A percentile compares a stretch with the other conserved stretches of the same genome.
These are phyloP conservation scores for Perognathus longimembris DNA, from an alignment of 2,113 vertebrate species.

Conservation along the genomic window DNA sequence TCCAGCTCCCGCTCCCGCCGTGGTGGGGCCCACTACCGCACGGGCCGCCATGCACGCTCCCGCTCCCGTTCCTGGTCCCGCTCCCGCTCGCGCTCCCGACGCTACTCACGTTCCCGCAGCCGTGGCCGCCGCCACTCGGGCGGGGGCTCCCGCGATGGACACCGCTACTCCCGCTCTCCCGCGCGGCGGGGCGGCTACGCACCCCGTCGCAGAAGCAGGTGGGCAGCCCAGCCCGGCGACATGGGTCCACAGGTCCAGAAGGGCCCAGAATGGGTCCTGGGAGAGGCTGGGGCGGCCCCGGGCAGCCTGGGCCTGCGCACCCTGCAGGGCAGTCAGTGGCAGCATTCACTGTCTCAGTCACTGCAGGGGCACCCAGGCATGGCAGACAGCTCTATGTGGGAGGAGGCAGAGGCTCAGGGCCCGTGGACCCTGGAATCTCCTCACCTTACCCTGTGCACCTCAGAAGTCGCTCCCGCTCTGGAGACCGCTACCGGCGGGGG, in stretches of 20 bases:
- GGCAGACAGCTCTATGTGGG: no score
- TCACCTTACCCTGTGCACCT: neutral
- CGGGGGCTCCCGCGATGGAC: conserved; percentile 88
- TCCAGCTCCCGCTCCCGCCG: conserved; percentile 87
- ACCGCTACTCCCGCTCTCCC: conserved; percentile 88
- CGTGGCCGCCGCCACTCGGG: conserved; percentile 82
- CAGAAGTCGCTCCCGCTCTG: conserved; percentile 91
- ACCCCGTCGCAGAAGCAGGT: conserved; percentile 84
- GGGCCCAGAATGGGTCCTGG: neutral
- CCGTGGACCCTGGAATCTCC: neutral
- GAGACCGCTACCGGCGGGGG: conserved; percentile 86
- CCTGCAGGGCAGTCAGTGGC: no score
- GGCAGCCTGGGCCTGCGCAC: no score
- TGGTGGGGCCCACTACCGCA: conserved; percentile 86
- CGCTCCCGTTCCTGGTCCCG: conserved; percentile 89
- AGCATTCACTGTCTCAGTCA: no score
- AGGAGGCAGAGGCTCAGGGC: no score
- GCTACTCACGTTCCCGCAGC: conserved; percentile 86
- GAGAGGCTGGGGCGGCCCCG: no score
- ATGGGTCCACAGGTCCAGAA: no score
- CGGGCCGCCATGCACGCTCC: conserved; percentile 85
- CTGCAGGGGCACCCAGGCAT: no score
- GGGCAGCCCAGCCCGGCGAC: no score
- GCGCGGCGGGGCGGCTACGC: conserved; percentile 82
- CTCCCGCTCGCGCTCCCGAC: conserved; percentile 87